A percentile compares a stretch with the other conserved stretches of the same genome.
phyloP scores from a whole-genome alignment of 2,797 vertebrate species.

The Novumbra hubbsi region DNA sequence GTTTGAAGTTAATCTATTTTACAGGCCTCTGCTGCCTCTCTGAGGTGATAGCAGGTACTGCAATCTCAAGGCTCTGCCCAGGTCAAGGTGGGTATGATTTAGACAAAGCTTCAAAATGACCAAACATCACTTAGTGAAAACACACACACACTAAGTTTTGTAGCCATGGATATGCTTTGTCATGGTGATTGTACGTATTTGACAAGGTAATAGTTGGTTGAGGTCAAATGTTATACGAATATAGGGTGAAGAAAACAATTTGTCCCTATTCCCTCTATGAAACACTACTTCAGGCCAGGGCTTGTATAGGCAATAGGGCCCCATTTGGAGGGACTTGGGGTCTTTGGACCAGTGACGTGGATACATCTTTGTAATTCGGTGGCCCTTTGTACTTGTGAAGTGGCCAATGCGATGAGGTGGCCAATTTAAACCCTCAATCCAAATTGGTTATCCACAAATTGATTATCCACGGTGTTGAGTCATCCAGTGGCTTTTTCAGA shows the following conservation, averaged over 20 bases:
- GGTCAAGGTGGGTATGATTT: neutral
- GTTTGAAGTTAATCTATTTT: neutral
- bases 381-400: neutral
- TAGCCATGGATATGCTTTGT: neutral
- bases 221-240: neutral
- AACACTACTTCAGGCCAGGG: no score
- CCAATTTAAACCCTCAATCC: neutral
- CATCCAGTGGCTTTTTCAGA: neutral
- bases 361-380: neutral
- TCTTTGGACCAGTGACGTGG: neutral
- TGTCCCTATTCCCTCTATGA: neutral
- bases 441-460: neutral
- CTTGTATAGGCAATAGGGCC: no score
- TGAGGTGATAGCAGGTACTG: neutral
- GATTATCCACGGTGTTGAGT: neutral
- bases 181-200: neutral
- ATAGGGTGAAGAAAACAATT: neutral
- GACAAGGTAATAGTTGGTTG: neutral
- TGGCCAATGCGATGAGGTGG: neutral
- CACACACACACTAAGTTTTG: neutral
- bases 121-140: neutral
- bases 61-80: neutral
- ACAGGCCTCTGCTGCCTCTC: conserved; percentile 1
- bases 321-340: neutral
- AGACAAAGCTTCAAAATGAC: neutral